A percentile compares a stretch with the other conserved stretches of the same genome.
phyloP scores from a whole-genome alignment of 2,888 invertebrate species.

The Spilosoma lubricipeda region DNA sequence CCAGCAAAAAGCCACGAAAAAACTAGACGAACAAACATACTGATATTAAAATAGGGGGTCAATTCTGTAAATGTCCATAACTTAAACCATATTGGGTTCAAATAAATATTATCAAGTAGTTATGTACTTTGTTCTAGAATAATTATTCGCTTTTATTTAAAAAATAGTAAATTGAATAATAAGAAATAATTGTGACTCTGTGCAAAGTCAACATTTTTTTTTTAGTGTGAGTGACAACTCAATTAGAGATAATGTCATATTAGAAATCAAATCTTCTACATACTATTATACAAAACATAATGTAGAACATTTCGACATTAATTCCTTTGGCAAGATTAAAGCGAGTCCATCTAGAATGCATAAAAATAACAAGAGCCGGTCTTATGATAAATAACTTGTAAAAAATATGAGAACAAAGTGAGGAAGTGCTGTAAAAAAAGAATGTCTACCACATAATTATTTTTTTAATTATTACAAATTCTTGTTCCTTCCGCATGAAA shows the following conservation, averaged over 20 bases:
- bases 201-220: neutral
- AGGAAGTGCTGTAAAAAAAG: neutral
- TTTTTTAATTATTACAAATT: too few species aligned
- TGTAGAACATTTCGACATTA: neutral
- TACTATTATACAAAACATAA: too few species aligned
- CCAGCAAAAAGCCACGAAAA: slow-evolving; percentile 38
- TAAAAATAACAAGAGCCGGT: neutral
- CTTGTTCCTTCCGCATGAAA: too few species aligned
- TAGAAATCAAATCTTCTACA: neutral
- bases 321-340: neutral
- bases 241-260: neutral
- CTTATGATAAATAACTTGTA: neutral
- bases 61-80: slow-evolving; percentile 19
- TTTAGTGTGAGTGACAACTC: too few species aligned
- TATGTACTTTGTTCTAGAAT: neutral
- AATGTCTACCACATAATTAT: neutral
- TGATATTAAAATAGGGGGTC: slow-evolving; percentile 53
- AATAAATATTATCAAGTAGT: neutral
- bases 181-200: neutral
- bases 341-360: neutral
- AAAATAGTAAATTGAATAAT: too few species aligned
- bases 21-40: slow-evolving; percentile 50
- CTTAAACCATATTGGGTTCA: neutral
- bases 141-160: neutral
- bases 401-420: neutral